Percentiles rank a stretch among this genome's conserved stretches.
phyloP scores from a whole-genome alignment of 2,797 vertebrate genomes.

The Falco berigora region DNA sequence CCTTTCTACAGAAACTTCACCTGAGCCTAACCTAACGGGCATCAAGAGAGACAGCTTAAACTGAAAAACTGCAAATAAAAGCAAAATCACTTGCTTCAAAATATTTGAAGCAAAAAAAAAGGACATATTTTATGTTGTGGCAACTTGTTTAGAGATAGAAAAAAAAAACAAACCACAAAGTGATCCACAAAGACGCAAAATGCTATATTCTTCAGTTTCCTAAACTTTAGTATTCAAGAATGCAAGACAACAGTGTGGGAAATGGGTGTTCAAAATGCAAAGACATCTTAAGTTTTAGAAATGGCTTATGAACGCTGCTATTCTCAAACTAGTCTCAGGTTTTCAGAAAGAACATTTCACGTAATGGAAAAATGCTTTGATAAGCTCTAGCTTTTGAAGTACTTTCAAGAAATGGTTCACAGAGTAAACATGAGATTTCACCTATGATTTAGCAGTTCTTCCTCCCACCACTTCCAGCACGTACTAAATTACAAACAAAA shows the following conservation, averaged over 20 bases:
- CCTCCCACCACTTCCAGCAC: background rate
- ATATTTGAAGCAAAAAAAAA: background rate
- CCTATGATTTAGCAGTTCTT: background rate
- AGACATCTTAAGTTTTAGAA: background rate
- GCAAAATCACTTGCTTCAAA: background rate
- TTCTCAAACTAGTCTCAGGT: background rate
- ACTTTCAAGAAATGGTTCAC: background rate
- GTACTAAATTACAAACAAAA: background rate
- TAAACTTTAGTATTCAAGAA: background rate
- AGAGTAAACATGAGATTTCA: background rate
- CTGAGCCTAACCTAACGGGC: background rate
- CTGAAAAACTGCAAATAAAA: background rate
- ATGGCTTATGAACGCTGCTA: background rate
- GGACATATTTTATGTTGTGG: background rate
- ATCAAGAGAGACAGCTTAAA: background rate
- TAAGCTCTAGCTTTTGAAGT: background rate
- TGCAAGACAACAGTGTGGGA: background rate
- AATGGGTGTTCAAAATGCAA: background rate
- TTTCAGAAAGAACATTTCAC: background rate
- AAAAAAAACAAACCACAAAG: background rate
- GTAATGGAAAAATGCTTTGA: background rate
- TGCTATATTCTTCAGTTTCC: background rate
- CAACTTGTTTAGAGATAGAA: background rate
- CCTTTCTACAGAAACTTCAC: background rate
- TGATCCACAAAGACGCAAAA: background rate